A percentile compares a stretch with the other conserved stretches of the same genome.
Conservation (phyloP, 30 jellyfish, hydroid and myxozoan species). For the Morbakka virulenta region DNA sequence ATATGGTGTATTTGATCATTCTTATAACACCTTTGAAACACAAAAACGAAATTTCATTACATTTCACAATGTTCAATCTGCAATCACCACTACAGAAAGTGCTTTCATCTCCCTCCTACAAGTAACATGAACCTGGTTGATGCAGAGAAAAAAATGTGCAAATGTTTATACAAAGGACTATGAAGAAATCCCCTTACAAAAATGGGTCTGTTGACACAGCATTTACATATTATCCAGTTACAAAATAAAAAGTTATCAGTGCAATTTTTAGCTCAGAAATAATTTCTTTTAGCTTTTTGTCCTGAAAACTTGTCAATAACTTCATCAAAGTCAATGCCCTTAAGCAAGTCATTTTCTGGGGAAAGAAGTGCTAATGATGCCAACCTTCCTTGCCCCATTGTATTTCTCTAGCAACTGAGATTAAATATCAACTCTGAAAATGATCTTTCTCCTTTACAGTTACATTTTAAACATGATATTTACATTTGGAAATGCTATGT, state of each 20-base stretch:
- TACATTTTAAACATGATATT: background rate
- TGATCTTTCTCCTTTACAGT: background rate
- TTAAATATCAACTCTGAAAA: background rate
- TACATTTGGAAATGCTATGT: too few species aligned
- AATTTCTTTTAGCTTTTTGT: background rate
- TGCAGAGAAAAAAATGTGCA: background rate
- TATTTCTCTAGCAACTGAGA: background rate
- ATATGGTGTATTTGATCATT: background rate
- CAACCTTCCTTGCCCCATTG: constrained; percentile 30
- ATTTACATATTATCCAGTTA: background rate
- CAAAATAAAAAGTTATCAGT: background rate
- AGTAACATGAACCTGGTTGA: background rate
- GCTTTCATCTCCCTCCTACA: background rate
- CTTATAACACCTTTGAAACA: background rate
- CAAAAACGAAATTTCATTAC: background rate
- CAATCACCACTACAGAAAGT: background rate
- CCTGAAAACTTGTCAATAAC: background rate
- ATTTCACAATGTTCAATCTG: background rate
- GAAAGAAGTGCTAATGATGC: constrained; percentile 8
- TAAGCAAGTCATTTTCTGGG: constrained; percentile 3
- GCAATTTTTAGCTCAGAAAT: background rate
- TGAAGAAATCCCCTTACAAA: background rate
- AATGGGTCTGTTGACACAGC: background rate
- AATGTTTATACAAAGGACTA: background rate
- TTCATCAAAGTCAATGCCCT: background rate